Base-by-base conservation (phyloP, 2,113 vertebrate genomes). In the Cacatua alba region DNA sequence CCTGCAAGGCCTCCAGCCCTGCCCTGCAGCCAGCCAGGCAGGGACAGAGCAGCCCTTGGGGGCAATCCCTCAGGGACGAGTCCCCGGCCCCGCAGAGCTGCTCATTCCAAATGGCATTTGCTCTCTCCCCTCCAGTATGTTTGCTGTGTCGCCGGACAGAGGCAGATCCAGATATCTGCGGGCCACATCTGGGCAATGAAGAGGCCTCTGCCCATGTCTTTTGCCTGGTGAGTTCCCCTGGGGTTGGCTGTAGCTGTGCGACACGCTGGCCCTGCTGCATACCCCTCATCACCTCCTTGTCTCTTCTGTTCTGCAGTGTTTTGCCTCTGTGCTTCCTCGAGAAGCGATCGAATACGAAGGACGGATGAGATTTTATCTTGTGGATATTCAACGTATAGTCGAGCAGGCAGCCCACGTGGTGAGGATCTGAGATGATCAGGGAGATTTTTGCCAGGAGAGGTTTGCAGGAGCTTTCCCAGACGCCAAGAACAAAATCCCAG, bases 351-450 rank as follows among this genome's bases (percentile, higher is more conserved):
- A 25, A 16, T 17, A 17, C 20, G 1, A 59, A 77, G 7, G 31
- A 41, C 11, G 13, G 13, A 0, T 43, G 14, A 28, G 7, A 19
- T 0, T 70, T 64, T 13, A 7, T 14, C 1, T 1, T 10, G 26
- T 5, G 0, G 16, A 59, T 26, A n/a, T 55, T 33, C 23, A 7
- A 51, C 20, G 57, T 8, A 11, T 19, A 25, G 12, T 33, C 3
- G 0, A 8, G 13, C 10, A 11, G 28, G 91, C 78, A 78, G 51
- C 51, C 17, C 5, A 17, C 9, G 60, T 72, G 71, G 85, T 92
- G 44, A 53, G 6, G 3, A 41, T 25, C 37, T 20, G 59, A 35
- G 17, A 83, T 1, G 3, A 33, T 10, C 52, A 44, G 20, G 25
- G 17, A 82, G 18, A 26, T 52, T 41, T 59, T 29, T 10, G 28